These are phyloP conservation scores for Mormyrus hasselquistii DNA, from an alignment of 2,797 vertebrate species.

Conservation along the genomic window DNA sequence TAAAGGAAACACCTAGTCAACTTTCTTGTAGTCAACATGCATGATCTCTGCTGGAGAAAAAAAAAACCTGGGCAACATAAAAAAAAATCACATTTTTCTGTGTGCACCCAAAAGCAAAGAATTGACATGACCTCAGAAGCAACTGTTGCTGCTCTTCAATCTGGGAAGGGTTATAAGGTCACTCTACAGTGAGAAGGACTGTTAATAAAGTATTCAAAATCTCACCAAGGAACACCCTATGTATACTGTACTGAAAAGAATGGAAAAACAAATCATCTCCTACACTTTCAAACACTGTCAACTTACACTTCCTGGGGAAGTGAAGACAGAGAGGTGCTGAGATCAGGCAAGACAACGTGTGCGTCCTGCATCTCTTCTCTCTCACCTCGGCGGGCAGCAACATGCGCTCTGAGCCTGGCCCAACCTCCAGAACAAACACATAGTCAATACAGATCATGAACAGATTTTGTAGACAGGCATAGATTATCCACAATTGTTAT, in stretches of 20 bases:
- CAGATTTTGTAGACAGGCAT: not conserved
- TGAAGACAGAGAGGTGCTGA: constrained; percentile 58
- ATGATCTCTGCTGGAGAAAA: not conserved
- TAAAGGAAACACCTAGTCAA: not conserved
- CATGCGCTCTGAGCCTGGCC: constrained; percentile 71
- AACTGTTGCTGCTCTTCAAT: not conserved
- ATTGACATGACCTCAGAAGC: not conserved
- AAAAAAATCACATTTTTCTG: not conserved
- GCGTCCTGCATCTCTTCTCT: constrained; percentile 96
- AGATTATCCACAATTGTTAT: constrained; percentile 58
- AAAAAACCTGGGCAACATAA: not conserved
- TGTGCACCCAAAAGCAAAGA: not conserved
- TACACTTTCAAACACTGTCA: not conserved
- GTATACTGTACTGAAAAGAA: not conserved
- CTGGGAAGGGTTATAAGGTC: not conserved
- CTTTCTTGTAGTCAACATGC: not conserved
- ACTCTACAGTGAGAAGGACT: not conserved
- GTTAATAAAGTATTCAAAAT: not conserved
- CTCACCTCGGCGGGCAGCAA: constrained; percentile 82
- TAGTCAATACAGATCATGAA: constrained; percentile 32
- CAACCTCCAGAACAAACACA: constrained; percentile 43
- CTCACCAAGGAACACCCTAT: not conserved
- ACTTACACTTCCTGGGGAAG: constrained; percentile 74
- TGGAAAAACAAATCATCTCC: not conserved
- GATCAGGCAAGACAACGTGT: constrained; percentile 77